These are phyloP conservation scores for Allophyes oxyacanthae DNA, from an alignment of 2,888 invertebrate genomes.

Conservation along the genomic window DNA sequence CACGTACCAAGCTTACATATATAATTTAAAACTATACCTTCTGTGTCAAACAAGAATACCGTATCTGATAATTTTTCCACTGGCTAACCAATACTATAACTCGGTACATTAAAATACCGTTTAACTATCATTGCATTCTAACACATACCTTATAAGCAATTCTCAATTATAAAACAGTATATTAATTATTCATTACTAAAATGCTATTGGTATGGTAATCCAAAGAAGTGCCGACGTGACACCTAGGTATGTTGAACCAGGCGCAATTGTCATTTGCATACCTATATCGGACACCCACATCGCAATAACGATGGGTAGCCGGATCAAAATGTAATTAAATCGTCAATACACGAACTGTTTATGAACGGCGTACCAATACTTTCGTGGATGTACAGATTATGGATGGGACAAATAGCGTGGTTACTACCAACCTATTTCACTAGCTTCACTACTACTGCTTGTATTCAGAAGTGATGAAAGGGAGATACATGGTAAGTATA, in stretches of 20 bases:
- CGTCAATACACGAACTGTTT: slow-evolving; percentile 86
- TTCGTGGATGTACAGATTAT: slow-evolving; percentile 62
- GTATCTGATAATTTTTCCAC: too few relatives aligned
- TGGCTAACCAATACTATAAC: too few relatives aligned
- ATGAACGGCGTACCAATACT: slow-evolving; percentile 79
- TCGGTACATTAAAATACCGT: too few relatives aligned
- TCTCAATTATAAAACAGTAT: slow-evolving; percentile 57
- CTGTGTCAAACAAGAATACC: background rate
- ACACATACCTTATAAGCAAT: slow-evolving; percentile 45
- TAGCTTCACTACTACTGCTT: too few relatives aligned
- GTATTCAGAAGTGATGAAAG: too few relatives aligned
- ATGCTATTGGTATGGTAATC: slow-evolving; percentile 68
- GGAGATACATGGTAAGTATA: too few relatives aligned
- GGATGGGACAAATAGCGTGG: slow-evolving; percentile 50
- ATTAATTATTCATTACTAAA: slow-evolving; percentile 62
- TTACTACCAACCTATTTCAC: background rate
- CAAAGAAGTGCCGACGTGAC: slow-evolving; percentile 71
- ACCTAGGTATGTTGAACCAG: slow-evolving; percentile 62
- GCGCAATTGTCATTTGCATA: slow-evolving; percentile 75
- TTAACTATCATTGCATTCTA: slow-evolving; percentile 37
- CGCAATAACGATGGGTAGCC: slow-evolving; percentile 80
- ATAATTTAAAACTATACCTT: too few relatives aligned
- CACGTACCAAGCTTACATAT: too few relatives aligned
- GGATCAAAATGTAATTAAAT: slow-evolving; percentile 88
- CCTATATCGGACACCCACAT: slow-evolving; percentile 87